Conservation (phyloP, 1,140 invertebrate species). For the Drosophila kurseongensis region DNA sequence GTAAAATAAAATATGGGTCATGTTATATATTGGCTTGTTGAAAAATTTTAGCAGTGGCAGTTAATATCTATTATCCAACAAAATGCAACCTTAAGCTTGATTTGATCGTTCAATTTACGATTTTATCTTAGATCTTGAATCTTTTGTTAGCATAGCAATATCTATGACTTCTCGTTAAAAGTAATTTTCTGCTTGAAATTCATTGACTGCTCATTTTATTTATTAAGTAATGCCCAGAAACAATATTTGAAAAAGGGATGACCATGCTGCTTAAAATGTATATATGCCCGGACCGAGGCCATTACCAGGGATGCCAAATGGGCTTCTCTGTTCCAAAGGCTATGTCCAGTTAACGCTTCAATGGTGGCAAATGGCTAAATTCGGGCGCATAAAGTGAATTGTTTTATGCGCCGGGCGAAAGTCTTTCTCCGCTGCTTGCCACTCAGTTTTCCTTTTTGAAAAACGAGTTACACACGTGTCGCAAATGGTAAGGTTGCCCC, state of each 20-base stretch:
- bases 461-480: constrained; percentile 82
- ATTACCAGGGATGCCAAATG: constrained; percentile 54
- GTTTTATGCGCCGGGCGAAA: constrained; percentile 61
- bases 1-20: too few species aligned
- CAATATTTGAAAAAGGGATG: constrained; percentile 13
- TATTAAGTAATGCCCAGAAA: constrained; percentile 54
- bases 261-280: constrained; percentile 70
- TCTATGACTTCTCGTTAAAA: background rate
- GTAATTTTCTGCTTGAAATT: constrained; percentile 47
- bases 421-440: constrained; percentile 27
- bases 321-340: constrained; percentile 4
- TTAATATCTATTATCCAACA: too few species aligned
- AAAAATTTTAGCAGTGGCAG: too few species aligned
- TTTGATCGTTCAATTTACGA: background rate
- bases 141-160: background rate
- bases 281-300: constrained; percentile 60
- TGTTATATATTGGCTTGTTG: too few species aligned
- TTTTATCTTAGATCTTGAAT: too few species aligned
- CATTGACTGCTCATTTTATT: constrained; percentile 66
- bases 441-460: constrained; percentile 46
- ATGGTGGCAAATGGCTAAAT: constrained; percentile 79
- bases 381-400: constrained; percentile 80
- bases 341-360: constrained; percentile 66
- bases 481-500: constrained; percentile 66
- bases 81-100: background rate